phyloP scores from a whole-genome alignment of 2,797 vertebrate species.

The Rhinoraja longicauda region DNA sequence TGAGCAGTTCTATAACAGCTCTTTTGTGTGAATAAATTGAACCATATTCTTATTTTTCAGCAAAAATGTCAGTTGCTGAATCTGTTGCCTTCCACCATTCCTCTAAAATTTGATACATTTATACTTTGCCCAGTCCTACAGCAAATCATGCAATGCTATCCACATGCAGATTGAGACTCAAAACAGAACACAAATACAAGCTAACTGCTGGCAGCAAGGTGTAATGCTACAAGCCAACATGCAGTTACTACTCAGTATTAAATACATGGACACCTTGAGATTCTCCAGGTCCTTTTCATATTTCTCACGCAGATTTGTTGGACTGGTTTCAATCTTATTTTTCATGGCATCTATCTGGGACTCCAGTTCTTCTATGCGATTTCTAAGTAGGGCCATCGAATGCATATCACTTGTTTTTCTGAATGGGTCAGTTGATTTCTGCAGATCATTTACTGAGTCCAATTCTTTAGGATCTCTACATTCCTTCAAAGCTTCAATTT shows the following conservation, averaged over 20 bases:
- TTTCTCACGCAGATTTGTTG: constrained; percentile 62
- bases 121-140: constrained; percentile 33
- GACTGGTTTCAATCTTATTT: constrained; percentile 56
- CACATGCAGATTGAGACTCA: neutral
- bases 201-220: constrained; percentile 34
- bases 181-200: neutral
- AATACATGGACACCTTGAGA: constrained; percentile 70
- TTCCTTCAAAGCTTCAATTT: constrained; percentile 43
- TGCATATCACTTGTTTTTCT: constrained; percentile 29
- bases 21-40: no score
- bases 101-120: constrained; percentile 1
- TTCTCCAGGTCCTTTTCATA: constrained; percentile 72
- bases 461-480: neutral
- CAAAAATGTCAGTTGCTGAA: neutral
- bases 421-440: constrained; percentile 34
- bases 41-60: neutral
- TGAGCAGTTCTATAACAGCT: neutral
- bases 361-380: constrained; percentile 62
- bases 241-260: constrained; percentile 41
- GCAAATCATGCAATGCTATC: constrained; percentile 31
- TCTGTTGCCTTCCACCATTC: neutral
- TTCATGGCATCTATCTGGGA: constrained; percentile 58
- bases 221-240: constrained; percentile 32
- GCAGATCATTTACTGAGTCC: constrained; percentile 20
- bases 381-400: constrained; percentile 50